A percentile compares a stretch with the other conserved stretches of the same genome.
These are phyloP conservation scores for Bostrychus sinensis DNA, from an alignment of 2,113 vertebrate species.

Conservation along the genomic window DNA sequence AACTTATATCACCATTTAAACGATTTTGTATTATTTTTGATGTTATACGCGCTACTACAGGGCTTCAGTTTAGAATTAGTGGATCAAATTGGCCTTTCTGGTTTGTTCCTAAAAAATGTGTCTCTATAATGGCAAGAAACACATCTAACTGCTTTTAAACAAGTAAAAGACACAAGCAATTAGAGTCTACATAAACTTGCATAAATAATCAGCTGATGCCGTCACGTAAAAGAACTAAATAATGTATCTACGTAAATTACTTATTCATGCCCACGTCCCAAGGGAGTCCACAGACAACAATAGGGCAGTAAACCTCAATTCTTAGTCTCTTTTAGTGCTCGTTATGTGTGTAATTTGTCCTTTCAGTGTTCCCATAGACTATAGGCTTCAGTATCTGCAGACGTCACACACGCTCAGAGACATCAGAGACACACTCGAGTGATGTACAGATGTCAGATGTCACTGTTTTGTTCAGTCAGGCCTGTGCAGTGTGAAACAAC, in stretches of 20 bases:
- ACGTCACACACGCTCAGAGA: background rate
- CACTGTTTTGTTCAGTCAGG: background rate
- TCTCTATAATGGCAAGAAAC: too few relatives aligned
- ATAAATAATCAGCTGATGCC: too few relatives aligned
- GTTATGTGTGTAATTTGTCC: conserved; percentile 4
- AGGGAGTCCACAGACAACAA: background rate
- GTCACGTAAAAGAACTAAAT: background rate
- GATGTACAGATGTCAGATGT: background rate
- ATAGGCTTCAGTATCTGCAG: background rate
- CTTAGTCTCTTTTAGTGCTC: background rate
- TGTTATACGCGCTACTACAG: too few relatives aligned
- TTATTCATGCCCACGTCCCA: background rate
- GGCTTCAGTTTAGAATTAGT: too few relatives aligned
- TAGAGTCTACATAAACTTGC: too few relatives aligned
- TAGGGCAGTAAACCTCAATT: background rate
- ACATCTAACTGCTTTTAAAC: too few relatives aligned
- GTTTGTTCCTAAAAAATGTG: too few relatives aligned
- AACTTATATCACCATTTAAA: too few relatives aligned
- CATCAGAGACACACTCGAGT: background rate
- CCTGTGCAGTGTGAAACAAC: background rate
- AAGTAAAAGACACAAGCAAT: too few relatives aligned
- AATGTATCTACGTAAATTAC: background rate
- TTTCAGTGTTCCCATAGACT: background rate
- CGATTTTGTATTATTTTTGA: too few relatives aligned
- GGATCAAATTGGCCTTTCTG: too few relatives aligned